Base-by-base conservation (phyloP, 2,797 vertebrate genomes). In the Pipistrellus kuhlii region DNA sequence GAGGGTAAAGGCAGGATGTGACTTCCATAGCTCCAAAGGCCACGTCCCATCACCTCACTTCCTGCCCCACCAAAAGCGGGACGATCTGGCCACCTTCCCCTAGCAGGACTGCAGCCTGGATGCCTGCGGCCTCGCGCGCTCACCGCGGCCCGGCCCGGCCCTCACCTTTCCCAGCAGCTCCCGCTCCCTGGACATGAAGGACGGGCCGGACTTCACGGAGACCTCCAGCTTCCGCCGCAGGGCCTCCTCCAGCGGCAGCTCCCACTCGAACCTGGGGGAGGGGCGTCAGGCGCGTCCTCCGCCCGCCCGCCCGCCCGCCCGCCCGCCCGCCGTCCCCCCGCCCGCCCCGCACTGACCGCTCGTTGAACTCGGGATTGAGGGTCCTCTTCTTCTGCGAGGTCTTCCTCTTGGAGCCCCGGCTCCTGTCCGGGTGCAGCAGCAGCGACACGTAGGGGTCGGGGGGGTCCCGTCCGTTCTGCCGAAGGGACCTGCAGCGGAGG, bases 161-260 rank as follows among this genome's bases (percentile, higher is more conserved):
- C 90, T 87, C 93, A 99, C 99, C 99, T 99, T 99, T 80, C 99
- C 99, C 55, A 99, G 98, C 30, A 98, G 97, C 97, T 99, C 99
- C 93, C 98, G 98, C 92, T 99, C 99, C 94, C 99, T 98, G 66
- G 99, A 99, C 98, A 99, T 99, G 97, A 99, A 99, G 94, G 99
- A 99, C 73, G 98, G 98, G 0, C 97, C 98, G 97, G 99, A 99
- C 97, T 99, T 99, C 90, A 99, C 99, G 0, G 98, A 98, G 82
- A 99, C 97, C 53, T 99, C 99, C 94, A 99, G 98, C 96, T 97
- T 98, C 93, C 98, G 98, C 95, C 98, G 98, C 0, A 91, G 95
- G 64, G 98, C 98, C 93, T 99, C 99, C 85, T 99, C 99, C 3
- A 98, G 94, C 46, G 99, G 96, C 86, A 99, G 91, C 53, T 99